Evolutionary conservation across 92 coral and sea anemone genomes (phyloP), one percentile per base, ranked within the genome.

Genomic region (Porites lobata): DNA sequence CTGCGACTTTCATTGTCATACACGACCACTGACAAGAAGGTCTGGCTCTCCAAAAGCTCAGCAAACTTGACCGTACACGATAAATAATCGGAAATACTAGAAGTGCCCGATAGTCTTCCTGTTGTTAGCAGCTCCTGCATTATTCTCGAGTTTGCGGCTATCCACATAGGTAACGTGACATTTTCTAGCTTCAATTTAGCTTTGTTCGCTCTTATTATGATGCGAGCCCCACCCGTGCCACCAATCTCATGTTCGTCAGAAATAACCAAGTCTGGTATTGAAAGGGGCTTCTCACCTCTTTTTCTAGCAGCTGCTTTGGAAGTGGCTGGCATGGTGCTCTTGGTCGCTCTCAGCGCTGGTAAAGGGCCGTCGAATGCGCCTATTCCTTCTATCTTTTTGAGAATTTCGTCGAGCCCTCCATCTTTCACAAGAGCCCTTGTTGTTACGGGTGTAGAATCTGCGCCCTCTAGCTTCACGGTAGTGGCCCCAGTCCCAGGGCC

Each of bases 1-100:
- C 79, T 82, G 86, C 47, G 69, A 18, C 76, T 69, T 80, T 66
- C 77, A 26, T 82, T 82, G 62, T 82, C 86, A 52, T 82, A 69
- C 15, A 82, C 14, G 7, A 82, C 38, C 10, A 50, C 86, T 14
- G 77, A 81, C 12, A 7, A 15, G 20, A 32, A 56, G n/a, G 85
- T 65, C 65, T 81, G 76, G 79, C 9, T 21, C 26, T 81, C 85
- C 0, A 82, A 51, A 38, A 68, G 67, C 66, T 82, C 86, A 1
- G 78, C 81, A 3, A 77, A 6, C 64, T 75, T 75, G 10, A 75
- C 80, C 9, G 29, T 75, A 29, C 51, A 75, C 19, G 79, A 75
- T 8, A 75, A 50, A 50, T 75, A 75, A 56, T 75, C 79, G 3
- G 54, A 11, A 17, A 75, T 52, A 12, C 19, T 13, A 12, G 79